These are phyloP conservation scores for Cheilosia variabilis DNA, from an alignment of 2,888 invertebrate species.

Conservation along the genomic window DNA sequence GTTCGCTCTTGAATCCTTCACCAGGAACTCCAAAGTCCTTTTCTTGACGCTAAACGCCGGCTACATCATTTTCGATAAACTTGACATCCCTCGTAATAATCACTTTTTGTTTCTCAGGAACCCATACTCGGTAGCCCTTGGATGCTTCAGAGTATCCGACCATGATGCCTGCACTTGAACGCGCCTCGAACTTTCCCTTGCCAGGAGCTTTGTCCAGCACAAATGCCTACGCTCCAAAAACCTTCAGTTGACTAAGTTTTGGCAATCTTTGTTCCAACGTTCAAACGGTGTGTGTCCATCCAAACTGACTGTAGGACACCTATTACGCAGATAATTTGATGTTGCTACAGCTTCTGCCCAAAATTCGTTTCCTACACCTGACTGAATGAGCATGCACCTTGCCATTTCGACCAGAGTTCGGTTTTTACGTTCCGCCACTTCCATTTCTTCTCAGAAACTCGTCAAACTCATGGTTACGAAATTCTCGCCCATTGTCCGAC, in stretches of 20 bases:
- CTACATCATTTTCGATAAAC: slow-evolving; percentile 11
- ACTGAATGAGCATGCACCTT: slow-evolving; percentile 53
- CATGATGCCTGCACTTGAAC: slow-evolving; percentile 32
- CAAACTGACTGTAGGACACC: slow-evolving; percentile 33
- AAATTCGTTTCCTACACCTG: slow-evolving; percentile 29
- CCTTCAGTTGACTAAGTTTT: slow-evolving; percentile 22
- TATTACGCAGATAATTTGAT: slow-evolving; percentile 48
- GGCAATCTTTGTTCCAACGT: slow-evolving; percentile 48
- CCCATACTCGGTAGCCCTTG: slow-evolving; percentile 38
- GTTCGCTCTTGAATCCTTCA: not conserved
- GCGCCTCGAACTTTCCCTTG: slow-evolving; percentile 18
- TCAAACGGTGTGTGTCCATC: slow-evolving; percentile 63
- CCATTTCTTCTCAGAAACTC: too few species aligned
- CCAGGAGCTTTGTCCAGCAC: slow-evolving; percentile 5
- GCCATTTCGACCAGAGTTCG: slow-evolving; percentile 28
- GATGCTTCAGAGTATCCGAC: slow-evolving; percentile 29
- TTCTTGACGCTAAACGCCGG: too few species aligned
- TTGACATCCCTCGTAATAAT: slow-evolving; percentile 29
- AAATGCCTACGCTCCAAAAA: slow-evolving; percentile 27
- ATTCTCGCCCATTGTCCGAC: slow-evolving; percentile 35
- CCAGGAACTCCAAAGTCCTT: too few species aligned
- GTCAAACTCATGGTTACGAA: slow-evolving; percentile 20
- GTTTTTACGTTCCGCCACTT: slow-evolving; percentile 20
- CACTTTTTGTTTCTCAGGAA: slow-evolving; percentile 25
- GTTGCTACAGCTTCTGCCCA: slow-evolving; percentile 60